Conservation (phyloP, 1,140 invertebrate species). For the Drosophila rhopaloa region DNA sequence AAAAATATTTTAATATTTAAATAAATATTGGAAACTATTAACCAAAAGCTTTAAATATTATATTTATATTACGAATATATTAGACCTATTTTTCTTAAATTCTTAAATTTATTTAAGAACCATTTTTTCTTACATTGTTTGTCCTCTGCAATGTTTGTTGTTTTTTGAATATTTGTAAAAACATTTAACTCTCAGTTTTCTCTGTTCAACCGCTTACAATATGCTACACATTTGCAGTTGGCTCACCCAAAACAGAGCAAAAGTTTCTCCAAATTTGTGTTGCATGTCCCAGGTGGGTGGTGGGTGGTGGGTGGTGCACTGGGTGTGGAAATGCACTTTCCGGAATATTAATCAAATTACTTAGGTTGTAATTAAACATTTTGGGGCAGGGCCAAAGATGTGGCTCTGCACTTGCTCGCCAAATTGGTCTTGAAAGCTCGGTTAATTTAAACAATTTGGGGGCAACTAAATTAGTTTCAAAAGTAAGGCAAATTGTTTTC, state of each 20-base stretch:
- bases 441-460: slow-evolving; percentile 15
- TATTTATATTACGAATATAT: too few species aligned
- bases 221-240: slow-evolving; percentile 30
- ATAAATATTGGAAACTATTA: too few species aligned
- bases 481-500: background rate
- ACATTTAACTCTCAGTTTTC: background rate
- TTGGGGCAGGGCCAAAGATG: slow-evolving; percentile 20
- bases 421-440: slow-evolving; percentile 35
- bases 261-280: slow-evolving; percentile 23
- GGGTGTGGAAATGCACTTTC: slow-evolving; percentile 36
- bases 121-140: too few species aligned
- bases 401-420: background rate
- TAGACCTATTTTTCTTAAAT: background rate
- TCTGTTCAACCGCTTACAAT: slow-evolving; percentile 12
- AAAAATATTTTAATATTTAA: too few species aligned
- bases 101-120: too few species aligned
- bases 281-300: slow-evolving; percentile 6
- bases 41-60: too few species aligned
- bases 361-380: slow-evolving; percentile 44
- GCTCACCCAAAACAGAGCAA: slow-evolving; percentile 10
- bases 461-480: slow-evolving; percentile 3
- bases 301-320: background rate
- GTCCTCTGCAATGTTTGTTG: background rate
- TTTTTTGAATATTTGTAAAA: background rate
- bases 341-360: slow-evolving; percentile 48